Base-by-base conservation (phyloP, 2,797 vertebrate genomes). In the Lycodopsis pacificus region DNA sequence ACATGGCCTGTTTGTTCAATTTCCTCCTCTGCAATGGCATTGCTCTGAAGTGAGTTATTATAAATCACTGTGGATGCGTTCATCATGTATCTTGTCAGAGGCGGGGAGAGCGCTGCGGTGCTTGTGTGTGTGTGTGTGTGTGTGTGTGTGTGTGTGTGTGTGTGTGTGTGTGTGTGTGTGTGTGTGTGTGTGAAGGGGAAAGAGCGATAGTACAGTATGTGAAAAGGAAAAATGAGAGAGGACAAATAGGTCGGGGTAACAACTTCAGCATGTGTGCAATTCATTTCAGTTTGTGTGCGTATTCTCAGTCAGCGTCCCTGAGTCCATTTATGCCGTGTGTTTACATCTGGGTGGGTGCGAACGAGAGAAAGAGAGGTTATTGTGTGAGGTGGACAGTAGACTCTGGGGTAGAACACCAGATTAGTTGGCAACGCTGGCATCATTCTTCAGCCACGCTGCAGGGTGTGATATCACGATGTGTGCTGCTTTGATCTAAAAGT, bases 1-100 rank as follows among this genome's bases (percentile, higher is more conserved):
- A 93, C 93, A 89, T 78, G 91, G 80, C 80, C 92, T 93, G 90
- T 94, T 95, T 94, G 86, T 79, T 82, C 90, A 94, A 93, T 96
- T 94, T 93, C 82, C 90, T 93, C 84, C 89, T 91, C 90, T 89
- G 67, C 85, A 91, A 89, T 90, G 79, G 77, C 79, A 90, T 94
- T 79, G 36, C 82, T 89, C 49, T 86, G 81, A 87, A 92, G 75
- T 85, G 74, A 89, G 90, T 94, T 91, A 93, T 94, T 95, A 95
- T 95, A 94, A 96, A 95, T 95, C 88, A 92, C 88, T 71, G 88
- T 73, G 63, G 93, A 84, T 92, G 83, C 83, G 74, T 91, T 89
- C 86, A 91, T 92, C 90, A 94, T 94, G 93, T 95, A 88, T 94
- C 93, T 90, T 93, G 91, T 92, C 88, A 90, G 81, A 7, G 80